A percentile compares a stretch with the other conserved stretches of the same genome.
These are phyloP conservation scores for Noctua fimbriata DNA, from an alignment of 2,888 invertebrate species.

Conservation along the genomic window DNA sequence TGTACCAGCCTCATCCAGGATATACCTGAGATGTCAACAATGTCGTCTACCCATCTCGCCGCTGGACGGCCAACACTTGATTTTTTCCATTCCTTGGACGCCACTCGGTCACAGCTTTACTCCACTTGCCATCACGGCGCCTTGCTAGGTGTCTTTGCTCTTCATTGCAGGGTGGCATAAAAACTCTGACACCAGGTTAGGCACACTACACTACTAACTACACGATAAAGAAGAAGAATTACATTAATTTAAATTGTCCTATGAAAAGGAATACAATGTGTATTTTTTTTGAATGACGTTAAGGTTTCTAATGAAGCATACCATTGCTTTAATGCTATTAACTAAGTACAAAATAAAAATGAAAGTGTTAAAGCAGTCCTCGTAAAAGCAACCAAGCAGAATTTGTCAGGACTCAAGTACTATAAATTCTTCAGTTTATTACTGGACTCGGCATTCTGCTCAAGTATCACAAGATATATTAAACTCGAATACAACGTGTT, in stretches of 20 bases:
- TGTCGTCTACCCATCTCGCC: neutral
- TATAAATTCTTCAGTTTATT: conserved; percentile 56
- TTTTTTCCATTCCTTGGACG: neutral
- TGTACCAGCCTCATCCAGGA: neutral
- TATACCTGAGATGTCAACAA: neutral
- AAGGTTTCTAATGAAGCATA: neutral
- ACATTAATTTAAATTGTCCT: neutral
- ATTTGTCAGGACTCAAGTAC: conserved; percentile 44
- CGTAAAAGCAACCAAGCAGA: conserved; percentile 41
- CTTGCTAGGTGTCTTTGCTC: neutral
- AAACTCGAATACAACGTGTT: conserved; percentile 12
- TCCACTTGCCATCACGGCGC: neutral
- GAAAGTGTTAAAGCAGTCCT: conserved; percentile 25
- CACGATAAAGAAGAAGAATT: no score
- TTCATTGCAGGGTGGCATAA: neutral
- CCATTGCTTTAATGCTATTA: conserved; percentile 1
- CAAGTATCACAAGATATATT: conserved; percentile 40
- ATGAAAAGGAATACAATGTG: neutral
- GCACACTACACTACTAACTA: no score
- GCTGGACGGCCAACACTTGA: neutral
- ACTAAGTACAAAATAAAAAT: conserved; percentile 27
- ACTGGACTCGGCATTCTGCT: conserved; percentile 30
- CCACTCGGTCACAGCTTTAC: neutral
- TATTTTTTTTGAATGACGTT: neutral
- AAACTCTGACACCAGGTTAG: no score